Conservation (phyloP, 2,113 vertebrate species). For the Prietella phreatophila region DNA sequence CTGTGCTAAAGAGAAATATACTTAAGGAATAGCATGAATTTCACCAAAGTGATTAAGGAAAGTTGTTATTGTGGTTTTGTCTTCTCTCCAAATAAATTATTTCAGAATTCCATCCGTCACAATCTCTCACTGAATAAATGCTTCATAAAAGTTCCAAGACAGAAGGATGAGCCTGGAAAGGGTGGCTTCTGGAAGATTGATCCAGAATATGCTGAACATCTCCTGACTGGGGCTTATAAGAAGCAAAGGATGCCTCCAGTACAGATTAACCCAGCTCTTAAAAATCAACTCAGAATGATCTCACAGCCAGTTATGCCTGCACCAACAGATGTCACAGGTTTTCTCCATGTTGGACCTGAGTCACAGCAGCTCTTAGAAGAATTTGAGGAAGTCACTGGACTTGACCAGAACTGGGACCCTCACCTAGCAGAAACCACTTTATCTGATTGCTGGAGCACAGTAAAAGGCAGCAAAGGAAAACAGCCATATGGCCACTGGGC, state of each 20-base stretch:
- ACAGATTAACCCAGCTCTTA: slow-evolving; percentile 83
- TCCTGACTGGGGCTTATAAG: slow-evolving; percentile 85
- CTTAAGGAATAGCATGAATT: background rate
- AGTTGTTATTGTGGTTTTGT: slow-evolving; percentile 17
- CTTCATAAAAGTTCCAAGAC: slow-evolving; percentile 94
- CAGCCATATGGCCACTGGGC: slow-evolving; percentile 66
- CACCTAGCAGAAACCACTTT: slow-evolving; percentile 63
- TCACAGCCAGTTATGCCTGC: slow-evolving; percentile 32
- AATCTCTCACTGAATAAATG: slow-evolving; percentile 97
- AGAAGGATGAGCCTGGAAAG: slow-evolving; percentile 93
- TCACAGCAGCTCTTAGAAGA: slow-evolving; percentile 82
- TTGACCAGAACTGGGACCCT: slow-evolving; percentile 72
- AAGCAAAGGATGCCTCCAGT: slow-evolving; percentile 81
- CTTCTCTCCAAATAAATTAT: slow-evolving; percentile 35
- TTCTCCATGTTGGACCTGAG: slow-evolving; percentile 69
- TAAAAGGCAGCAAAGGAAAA: slow-evolving; percentile 77
- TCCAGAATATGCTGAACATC: slow-evolving; percentile 85
- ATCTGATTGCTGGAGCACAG: slow-evolving; percentile 65
- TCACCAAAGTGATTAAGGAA: background rate
- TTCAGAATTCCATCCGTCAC: slow-evolving; percentile 94
- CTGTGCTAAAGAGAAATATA: background rate
- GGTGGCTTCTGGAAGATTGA: slow-evolving; percentile 97
- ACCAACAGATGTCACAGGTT: slow-evolving; percentile 20
- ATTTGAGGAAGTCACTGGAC: slow-evolving; percentile 80
- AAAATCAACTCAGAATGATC: slow-evolving; percentile 62